Base-by-base conservation (phyloP, 2,797 vertebrate genomes). In the Pseudochaenichthys georgianus region DNA sequence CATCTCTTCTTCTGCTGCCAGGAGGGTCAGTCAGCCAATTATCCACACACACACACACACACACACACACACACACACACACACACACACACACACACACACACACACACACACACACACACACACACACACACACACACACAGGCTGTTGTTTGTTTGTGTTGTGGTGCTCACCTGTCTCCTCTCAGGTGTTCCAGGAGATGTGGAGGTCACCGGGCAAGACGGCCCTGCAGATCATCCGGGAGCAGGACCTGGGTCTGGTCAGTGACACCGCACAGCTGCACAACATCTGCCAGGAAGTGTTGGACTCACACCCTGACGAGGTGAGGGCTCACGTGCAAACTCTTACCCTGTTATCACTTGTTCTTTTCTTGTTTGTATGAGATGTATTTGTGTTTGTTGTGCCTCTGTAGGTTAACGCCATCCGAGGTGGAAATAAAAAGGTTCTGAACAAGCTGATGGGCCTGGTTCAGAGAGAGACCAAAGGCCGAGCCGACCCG, bases 361-460 rank as follows among this genome's bases (percentile, higher is more conserved):
- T n/a, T n/a, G n/a, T n/a, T n/a, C n/a, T n/a, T n/a, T 54, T 21
- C 11, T 28, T 13, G 3, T 11, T 0, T 23, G 6, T 54, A 21
- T 65, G 9, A 54, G 3, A 34, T 11, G 9, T 4, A 55, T 31
- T 17, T 15, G 3, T 66, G n/a, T 48, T 70, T 45, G 17, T 4
- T 50, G n/a, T 46, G 41, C 1, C 16, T 53, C 46, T 80, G 59
- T 75, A 99, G 98, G 97, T 99, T 63, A 85, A 46, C 54, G 96
- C 94, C 0, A 89, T 98, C 91, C 96, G 93, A 85, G 88, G 80
- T 0, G 97, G 97, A 78, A 98, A 98, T 89, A 85, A 38, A 23
- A 98, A 96, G 84, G 96, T 97, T 23, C 83, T 99, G 64, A 99
- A 99, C 83, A 99, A 95, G 82, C 92, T 99, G 80, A 97, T 99